Evolutionary conservation across 2,797 vertebrate genomes (phyloP).

Genomic region (Amphiprion clarkii): DNA sequence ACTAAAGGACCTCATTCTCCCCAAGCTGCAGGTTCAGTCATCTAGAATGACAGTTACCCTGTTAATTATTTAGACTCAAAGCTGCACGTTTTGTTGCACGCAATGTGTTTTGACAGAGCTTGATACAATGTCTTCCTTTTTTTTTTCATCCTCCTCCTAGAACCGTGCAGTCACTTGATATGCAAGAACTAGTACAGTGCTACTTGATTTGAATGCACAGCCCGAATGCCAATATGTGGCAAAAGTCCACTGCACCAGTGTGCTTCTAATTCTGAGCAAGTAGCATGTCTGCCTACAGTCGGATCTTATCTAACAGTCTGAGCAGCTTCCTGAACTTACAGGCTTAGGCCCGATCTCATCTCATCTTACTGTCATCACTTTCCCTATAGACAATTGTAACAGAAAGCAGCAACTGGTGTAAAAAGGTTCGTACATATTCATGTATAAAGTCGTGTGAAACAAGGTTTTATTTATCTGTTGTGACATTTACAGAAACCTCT

Average conservation of each 20-base stretch:
- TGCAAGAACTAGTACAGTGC: neutral
- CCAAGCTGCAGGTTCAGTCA: conserved; percentile 1
- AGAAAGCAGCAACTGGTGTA: neutral
- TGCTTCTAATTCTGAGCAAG: conserved; percentile 14
- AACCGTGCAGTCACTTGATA: neutral
- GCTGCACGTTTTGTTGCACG: neutral
- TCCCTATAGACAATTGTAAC: neutral
- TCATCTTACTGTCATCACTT: conserved; percentile 1
- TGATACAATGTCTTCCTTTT: conserved; percentile 15
- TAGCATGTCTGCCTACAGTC: neutral
- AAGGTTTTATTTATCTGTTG: neutral
- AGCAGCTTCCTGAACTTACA: conserved; percentile 15
- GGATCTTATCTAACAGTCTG: neutral
- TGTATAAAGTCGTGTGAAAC: neutral
- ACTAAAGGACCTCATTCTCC: conserved; percentile 12
- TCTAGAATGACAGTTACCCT: neutral
- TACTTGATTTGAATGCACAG: too few species aligned
- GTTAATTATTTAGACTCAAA: conserved; percentile 21
- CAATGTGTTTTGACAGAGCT: conserved; percentile 1
- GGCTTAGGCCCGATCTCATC: conserved; percentile 23
- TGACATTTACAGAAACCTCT: neutral
- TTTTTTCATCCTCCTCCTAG: neutral
- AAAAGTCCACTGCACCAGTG: conserved; percentile 5
- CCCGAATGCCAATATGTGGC: conserved; percentile 2
- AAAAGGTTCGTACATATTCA: neutral